phyloP scores from a whole-genome alignment of 64 coral and sea anemone species.

The Montipora foliosa region DNA sequence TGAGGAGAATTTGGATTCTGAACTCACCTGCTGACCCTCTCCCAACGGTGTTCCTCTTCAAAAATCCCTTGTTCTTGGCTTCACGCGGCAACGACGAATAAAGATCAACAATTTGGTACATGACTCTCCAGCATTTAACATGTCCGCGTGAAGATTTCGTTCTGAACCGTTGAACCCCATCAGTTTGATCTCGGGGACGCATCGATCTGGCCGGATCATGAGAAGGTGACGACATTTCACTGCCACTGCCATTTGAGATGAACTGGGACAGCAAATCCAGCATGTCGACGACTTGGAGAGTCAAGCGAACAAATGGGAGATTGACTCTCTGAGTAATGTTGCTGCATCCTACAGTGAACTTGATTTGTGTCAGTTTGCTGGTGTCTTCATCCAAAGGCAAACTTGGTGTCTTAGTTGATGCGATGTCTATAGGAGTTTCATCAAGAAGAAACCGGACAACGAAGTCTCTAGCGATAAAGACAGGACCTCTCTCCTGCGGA shows the following conservation, averaged over 20 bases:
- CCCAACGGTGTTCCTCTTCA: constrained; percentile 52
- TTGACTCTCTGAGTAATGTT: constrained; percentile 88
- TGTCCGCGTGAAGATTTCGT: neutral
- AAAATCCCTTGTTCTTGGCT: constrained; percentile 76
- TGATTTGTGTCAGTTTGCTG: constrained; percentile 69
- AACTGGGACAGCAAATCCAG: constrained; percentile 69
- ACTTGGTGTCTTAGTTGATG: neutral
- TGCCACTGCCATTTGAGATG: neutral
- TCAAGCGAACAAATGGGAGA: constrained; percentile 78
- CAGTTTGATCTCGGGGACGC: neutral
- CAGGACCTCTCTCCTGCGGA: constrained; percentile 71
- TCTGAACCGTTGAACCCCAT: neutral
- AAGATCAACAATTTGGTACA: constrained; percentile 96
- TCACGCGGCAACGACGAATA: constrained; percentile 92
- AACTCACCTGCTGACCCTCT: constrained; percentile 41
- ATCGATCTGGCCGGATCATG: neutral
- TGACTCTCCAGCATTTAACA: constrained; percentile 94
- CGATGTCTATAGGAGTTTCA: constrained; percentile 33
- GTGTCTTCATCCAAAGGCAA: constrained; percentile 1
- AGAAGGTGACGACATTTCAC: neutral
- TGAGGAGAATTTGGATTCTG: neutral
- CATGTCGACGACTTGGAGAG: constrained; percentile 83
- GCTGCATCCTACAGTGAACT: constrained; percentile 77
- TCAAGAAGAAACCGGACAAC: constrained; percentile 69
- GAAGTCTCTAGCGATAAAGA: constrained; percentile 94